These are phyloP conservation scores for Diadema setosum DNA, from an alignment of 35 echinoderm and acorn worm species.

Conservation along the genomic window DNA sequence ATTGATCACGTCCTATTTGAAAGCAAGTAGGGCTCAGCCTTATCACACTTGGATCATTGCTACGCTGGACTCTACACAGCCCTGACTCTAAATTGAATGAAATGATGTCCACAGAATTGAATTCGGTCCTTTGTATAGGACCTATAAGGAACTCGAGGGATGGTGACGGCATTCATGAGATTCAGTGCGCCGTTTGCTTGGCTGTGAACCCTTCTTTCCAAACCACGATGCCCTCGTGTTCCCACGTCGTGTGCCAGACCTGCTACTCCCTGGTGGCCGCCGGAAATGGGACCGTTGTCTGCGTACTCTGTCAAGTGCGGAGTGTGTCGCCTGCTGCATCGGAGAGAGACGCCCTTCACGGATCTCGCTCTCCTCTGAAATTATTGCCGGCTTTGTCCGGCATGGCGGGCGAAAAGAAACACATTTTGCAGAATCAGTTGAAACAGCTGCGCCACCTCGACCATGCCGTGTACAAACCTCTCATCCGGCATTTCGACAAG, in stretches of 20 bases:
- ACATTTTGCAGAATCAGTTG: background rate
- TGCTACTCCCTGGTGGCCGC: background rate
- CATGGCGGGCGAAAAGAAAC: background rate
- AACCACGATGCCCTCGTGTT: background rate
- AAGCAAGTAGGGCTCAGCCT: no score
- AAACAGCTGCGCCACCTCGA: background rate
- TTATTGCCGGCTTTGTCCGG: background rate
- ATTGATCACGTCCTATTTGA: no score
- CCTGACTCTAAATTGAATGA: no score
- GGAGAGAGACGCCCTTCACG: background rate
- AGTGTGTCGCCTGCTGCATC: background rate
- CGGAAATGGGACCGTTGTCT: background rate
- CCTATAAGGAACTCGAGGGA: no score
- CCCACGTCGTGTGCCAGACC: background rate
- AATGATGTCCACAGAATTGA: no score
- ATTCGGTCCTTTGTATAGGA: no score
- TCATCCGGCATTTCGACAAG: background rate
- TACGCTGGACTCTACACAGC: no score
- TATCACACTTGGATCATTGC: no score
- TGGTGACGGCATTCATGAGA: no score
- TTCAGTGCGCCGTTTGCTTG: no score
- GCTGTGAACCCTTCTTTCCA: no score
- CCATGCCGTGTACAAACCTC: background rate
- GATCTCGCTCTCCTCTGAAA: background rate
- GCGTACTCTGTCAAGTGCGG: background rate